These are phyloP conservation scores for Crepidodera aurea DNA, from an alignment of 2,888 invertebrate genomes.

Conservation along the genomic window DNA sequence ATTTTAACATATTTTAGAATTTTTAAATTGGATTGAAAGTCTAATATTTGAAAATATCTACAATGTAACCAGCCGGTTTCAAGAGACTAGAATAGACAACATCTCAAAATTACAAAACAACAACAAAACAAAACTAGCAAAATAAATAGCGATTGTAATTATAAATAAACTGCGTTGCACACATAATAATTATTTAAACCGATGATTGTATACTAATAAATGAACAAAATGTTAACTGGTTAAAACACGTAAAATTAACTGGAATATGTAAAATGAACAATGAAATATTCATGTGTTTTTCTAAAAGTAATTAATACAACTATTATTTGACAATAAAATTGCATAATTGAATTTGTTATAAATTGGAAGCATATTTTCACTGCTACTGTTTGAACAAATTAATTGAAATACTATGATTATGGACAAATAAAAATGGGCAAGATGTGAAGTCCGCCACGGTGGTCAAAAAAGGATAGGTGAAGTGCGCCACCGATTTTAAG, in stretches of 20 bases:
- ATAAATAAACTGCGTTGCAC: constrained; percentile 41
- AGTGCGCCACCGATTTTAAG: too few relatives aligned
- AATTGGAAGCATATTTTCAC: constrained; percentile 14
- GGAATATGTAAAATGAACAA: constrained; percentile 10
- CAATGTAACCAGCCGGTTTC: too few relatives aligned
- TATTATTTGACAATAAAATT: constrained; percentile 32
- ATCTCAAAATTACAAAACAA: too few relatives aligned
- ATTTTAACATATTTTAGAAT: too few relatives aligned
- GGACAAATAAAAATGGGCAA: too few relatives aligned
- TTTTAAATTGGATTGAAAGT: too few relatives aligned
- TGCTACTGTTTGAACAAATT: constrained; percentile 10
- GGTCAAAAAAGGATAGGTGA: too few relatives aligned
- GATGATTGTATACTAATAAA: constrained; percentile 44
- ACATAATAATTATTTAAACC: constrained; percentile 41
- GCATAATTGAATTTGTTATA: constrained; percentile 27
- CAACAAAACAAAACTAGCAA: constrained; percentile 37
- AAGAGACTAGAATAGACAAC: too few relatives aligned
- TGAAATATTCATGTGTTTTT: constrained; percentile 34
- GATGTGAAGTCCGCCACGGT: too few relatives aligned
- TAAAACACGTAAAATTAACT: constrained; percentile 18
- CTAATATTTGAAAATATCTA: too few relatives aligned
- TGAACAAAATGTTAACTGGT: constrained; percentile 43
- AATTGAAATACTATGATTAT: constrained; percentile 14
- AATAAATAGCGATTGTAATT: constrained; percentile 43
- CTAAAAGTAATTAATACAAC: constrained; percentile 31